phyloP scores from a whole-genome alignment of 2,888 invertebrate genomes.

The Ophion ellenae region DNA sequence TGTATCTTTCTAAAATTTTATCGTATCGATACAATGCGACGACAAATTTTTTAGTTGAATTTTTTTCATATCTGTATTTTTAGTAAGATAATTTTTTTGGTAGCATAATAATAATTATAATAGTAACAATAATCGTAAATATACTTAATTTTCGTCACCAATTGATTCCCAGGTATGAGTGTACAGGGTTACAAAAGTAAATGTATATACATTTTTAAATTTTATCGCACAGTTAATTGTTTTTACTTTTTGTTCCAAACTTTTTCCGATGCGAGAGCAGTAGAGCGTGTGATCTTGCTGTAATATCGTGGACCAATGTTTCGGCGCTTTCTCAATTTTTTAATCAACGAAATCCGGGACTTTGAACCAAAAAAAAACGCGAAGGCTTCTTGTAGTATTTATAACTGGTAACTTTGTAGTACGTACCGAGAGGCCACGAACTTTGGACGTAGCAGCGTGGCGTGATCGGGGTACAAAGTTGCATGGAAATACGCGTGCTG shows the following conservation, averaged over 20 bases:
- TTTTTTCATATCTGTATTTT: no score
- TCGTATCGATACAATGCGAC: no score
- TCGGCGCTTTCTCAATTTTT: slow-evolving; percentile 25
- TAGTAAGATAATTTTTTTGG: no score
- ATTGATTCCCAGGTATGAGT: no score
- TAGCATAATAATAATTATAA: no score
- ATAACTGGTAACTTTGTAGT: slow-evolving; percentile 17
- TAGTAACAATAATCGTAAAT: no score
- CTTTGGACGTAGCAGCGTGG: slow-evolving; percentile 3
- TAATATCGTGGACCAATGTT: slow-evolving; percentile 6
- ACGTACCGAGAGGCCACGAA: not conserved
- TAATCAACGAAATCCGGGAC: slow-evolving; percentile 28
- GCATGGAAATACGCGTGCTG: slow-evolving; percentile 16
- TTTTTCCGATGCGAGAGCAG: not conserved
- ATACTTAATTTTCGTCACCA: no score
- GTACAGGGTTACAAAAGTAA: no score
- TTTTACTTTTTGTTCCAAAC: not conserved
- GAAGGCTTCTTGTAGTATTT: not conserved
- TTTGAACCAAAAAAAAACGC: not conserved
- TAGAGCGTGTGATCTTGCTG: not conserved
- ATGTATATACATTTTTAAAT: no score
- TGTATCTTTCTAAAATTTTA: no score
- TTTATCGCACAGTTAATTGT: no score
- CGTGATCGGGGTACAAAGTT: slow-evolving; percentile 25
- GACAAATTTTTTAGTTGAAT: no score